A percentile compares a stretch with the other conserved stretches of the same genome.
phyloP scores from a whole-genome alignment of 1,140 invertebrate genomes.

The Bicyclus anynana region DNA sequence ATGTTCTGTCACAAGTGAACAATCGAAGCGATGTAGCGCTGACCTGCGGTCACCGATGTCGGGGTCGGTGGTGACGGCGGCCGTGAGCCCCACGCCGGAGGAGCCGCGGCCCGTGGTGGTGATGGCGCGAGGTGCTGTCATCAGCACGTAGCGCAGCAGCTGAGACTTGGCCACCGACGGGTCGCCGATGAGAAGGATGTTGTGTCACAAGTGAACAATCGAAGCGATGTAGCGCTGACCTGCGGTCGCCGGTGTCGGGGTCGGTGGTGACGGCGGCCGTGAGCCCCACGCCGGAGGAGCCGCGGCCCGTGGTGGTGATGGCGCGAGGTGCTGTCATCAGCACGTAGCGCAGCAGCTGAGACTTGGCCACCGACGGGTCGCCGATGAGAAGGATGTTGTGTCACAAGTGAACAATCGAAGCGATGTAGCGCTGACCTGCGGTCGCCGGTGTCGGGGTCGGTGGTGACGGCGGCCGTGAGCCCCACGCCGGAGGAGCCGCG shows the following conservation, averaged over 20 bases:
- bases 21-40: no score
- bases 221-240: no score
- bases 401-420: no score
- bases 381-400: constrained; percentile 97
- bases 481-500: constrained; percentile 97
- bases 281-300: constrained; percentile 97
- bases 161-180: constrained; percentile 99
- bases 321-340: constrained; percentile 95
- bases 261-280: constrained; percentile 99
- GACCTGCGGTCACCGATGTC: constrained; percentile 92
- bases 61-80: constrained; percentile 96
- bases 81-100: constrained; percentile 98
- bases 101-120: constrained; percentile 97
- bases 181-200: constrained; percentile 98
- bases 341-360: constrained; percentile 97
- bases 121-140: constrained; percentile 96
- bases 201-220: no score
- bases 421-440: no score
- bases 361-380: constrained; percentile 99
- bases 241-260: constrained; percentile 92
- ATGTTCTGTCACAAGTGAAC: constrained; percentile 98
- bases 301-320: constrained; percentile 97
- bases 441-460: constrained; percentile 95
- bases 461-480: constrained; percentile 98
- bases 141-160: constrained; percentile 94